These are phyloP conservation scores for Calidris pygmaea DNA, from an alignment of 2,113 vertebrate species.

Conservation along the genomic window DNA sequence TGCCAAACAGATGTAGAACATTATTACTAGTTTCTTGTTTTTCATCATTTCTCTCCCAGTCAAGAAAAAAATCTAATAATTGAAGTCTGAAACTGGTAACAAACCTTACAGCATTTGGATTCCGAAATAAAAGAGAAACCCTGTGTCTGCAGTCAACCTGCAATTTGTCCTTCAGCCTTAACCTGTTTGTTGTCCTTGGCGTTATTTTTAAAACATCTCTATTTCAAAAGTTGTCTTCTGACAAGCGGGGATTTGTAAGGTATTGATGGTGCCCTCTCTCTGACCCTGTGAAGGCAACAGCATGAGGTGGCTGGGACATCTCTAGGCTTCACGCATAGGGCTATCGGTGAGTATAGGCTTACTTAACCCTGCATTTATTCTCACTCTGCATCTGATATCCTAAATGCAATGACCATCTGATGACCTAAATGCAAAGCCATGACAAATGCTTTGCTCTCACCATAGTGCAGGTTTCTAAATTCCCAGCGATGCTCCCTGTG, in stretches of 20 bases:
- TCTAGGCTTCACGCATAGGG: neutral
- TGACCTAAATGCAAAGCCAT: neutral
- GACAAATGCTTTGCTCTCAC: neutral
- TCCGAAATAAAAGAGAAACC: conserved; percentile 18
- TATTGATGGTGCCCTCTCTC: neutral
- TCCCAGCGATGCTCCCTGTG: neutral
- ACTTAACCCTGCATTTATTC: neutral
- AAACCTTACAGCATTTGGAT: neutral
- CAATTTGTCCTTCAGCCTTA: conserved; percentile 1
- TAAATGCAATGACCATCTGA: neutral
- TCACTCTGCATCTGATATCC: neutral
- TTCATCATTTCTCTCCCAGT: conserved; percentile 5
- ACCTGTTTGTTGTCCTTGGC: neutral
- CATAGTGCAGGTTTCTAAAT: neutral
- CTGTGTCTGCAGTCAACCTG: neutral
- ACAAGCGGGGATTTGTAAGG: conserved; percentile 6
- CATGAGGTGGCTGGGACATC: neutral
- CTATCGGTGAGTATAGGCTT: neutral
- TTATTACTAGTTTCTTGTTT: conserved; percentile 47
- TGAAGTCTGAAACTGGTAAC: conserved; percentile 14
- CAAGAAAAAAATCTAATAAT: neutral
- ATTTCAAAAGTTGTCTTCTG: neutral
- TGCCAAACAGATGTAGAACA: conserved; percentile 55
- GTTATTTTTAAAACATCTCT: neutral
- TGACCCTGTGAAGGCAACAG: neutral